Evolutionary conservation across 2,888 invertebrate species (phyloP).

Genomic region (Patella caerulea): DNA sequence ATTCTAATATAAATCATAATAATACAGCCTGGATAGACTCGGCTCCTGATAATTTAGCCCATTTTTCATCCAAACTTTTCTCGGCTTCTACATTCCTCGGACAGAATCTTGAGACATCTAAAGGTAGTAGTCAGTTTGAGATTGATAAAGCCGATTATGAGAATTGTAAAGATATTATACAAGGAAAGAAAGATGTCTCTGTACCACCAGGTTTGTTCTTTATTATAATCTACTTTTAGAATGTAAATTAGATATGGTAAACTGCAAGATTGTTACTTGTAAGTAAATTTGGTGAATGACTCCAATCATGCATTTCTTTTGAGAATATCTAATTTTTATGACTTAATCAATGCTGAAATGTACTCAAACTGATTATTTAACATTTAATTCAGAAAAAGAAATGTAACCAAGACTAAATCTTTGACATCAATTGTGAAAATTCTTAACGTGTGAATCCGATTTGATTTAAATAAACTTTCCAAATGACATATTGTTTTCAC

Average conservation of each 20-base stretch:
- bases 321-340: no score
- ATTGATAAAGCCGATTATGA: conserved; percentile 43
- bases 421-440: no score
- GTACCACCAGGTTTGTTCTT: conserved; percentile 57
- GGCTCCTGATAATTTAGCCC: conserved; percentile 50
- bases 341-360: no score
- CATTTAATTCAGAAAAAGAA: no score
- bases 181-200: conserved; percentile 61
- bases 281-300: no score
- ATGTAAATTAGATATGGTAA: no score
- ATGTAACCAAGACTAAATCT: no score
- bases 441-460: no score
- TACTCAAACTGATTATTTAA: no score
- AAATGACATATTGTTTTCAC: no score
- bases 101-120: conserved; percentile 49
- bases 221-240: not conserved
- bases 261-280: no score
- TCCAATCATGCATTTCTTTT: not conserved
- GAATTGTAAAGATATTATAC: conserved; percentile 59
- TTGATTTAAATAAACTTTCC: no score
- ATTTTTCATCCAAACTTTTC: conserved; percentile 62
- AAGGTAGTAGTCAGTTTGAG: conserved; percentile 32
- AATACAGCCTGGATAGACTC: conserved; percentile 35
- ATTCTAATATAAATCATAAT: not conserved
- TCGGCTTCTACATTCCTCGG: conserved; percentile 62